phyloP scores from a whole-genome alignment of 1,140 invertebrate genomes.

The Lutraria rhynchaena region DNA sequence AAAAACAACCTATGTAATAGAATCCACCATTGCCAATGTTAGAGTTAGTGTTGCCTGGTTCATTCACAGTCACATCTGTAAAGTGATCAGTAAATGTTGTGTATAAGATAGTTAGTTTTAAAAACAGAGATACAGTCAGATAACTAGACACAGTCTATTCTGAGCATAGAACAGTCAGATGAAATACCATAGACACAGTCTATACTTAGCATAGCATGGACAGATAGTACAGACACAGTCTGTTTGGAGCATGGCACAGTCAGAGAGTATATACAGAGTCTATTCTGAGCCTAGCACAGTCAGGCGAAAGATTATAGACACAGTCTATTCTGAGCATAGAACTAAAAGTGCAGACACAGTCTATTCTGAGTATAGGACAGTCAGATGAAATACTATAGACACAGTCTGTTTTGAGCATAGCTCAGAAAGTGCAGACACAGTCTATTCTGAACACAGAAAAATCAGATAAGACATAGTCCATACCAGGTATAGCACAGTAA shows the following conservation, averaged over 20 bases:
- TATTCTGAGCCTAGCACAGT: neutral
- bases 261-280: neutral
- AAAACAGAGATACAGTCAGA: neutral
- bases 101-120: neutral
- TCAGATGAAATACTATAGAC: neutral
- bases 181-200: neutral
- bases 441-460: too few relatives aligned
- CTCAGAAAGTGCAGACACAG: too few relatives aligned
- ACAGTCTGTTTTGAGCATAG: neutral
- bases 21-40: neutral
- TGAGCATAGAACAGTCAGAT: neutral
- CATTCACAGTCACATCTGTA: neutral
- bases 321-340: too few relatives aligned
- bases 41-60: neutral
- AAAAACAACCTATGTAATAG: slow-evolving; percentile 40
- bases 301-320: too few relatives aligned
- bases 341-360: too few relatives aligned
- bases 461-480: too few relatives aligned
- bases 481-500: too few relatives aligned
- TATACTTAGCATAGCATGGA: neutral
- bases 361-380: neutral
- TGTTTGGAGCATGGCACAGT: too few relatives aligned
- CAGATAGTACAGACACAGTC: too few relatives aligned
- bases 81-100: neutral
- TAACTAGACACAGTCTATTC: neutral